These are phyloP conservation scores for Phalangium opilio DNA, from an alignment of 2,888 invertebrate species.

Conservation along the genomic window DNA sequence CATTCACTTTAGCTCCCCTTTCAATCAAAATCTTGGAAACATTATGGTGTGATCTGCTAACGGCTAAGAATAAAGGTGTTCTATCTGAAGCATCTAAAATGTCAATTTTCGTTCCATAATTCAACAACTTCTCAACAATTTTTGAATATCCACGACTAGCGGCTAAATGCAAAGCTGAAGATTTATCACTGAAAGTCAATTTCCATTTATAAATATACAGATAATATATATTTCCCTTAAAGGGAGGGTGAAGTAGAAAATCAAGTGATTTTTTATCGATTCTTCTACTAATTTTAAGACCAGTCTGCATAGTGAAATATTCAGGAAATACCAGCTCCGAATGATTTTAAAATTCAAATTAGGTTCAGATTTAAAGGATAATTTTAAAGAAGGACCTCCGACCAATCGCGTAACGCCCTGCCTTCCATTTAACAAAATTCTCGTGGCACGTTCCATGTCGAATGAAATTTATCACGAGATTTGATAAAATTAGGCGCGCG, in stretches of 20 bases:
- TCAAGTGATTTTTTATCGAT: too few species aligned
- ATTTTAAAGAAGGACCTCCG: too few species aligned
- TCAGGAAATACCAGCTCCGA: too few species aligned
- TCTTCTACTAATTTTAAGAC: too few species aligned
- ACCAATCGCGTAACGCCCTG: too few species aligned
- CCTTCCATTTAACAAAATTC: too few species aligned
- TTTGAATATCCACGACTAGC: slow-evolving; percentile 41
- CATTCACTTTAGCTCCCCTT: slow-evolving; percentile 30
- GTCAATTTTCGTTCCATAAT: slow-evolving; percentile 42
- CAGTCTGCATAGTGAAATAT: too few species aligned
- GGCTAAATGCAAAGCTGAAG: slow-evolving; percentile 47
- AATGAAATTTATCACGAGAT: too few species aligned
- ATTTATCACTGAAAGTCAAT: slow-evolving; percentile 35
- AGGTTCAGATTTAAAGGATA: too few species aligned
- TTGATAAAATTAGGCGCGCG: too few species aligned
- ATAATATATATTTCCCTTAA: not conserved
- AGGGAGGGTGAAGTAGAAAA: too few species aligned
- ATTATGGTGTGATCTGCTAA: slow-evolving; percentile 31
- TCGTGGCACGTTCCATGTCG: too few species aligned
- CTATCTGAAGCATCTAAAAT: slow-evolving; percentile 43
- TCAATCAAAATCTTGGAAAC: slow-evolving; percentile 31
- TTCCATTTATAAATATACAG: not conserved
- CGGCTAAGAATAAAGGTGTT: slow-evolving; percentile 36
- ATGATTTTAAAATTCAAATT: not conserved
- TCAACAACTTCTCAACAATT: slow-evolving; percentile 40